Base-by-base conservation (phyloP, 2,113 vertebrate species). In the Halcyon malimbica region DNA sequence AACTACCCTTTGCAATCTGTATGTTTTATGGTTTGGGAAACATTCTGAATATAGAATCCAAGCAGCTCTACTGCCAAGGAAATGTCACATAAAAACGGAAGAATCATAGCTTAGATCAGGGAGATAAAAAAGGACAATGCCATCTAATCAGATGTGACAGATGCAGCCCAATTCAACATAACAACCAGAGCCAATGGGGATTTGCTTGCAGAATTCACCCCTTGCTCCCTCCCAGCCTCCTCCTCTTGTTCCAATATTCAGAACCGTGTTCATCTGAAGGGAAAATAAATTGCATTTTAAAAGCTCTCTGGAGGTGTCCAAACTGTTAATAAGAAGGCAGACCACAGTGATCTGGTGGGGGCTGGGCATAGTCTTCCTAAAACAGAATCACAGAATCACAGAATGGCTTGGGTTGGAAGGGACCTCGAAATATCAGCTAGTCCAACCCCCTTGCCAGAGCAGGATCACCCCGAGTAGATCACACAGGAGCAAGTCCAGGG, bases 61-160 rank as follows among this genome's bases (percentile, higher is more conserved):
- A 63, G 85, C 68, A 90, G 64, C 90, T 96, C 41, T 31, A 87
- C 46, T 89, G 94, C 96, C 96, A 96, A 94, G 73, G 76, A 95
- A 95, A 86, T 96, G 96, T 95, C 96, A 57, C 96, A 96, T 97
- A 97, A 97, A 97, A 94, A 0, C 4, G 2, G 76, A 71, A 95
- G 88, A 96, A 95, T 95, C 93, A 94, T 88, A 48, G 96, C 93
- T 81, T 19, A 92, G 92, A 96, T 92, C 85, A 86, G 76, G 83
- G 88, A 95, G 92, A 96, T 94, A 97, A 94, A 96, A 96, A 96
- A 96, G 92, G 92, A 96, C 90, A 96, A 71, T 76, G 70, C 86
- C 77, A 70, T 93, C 79, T 88, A 96, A 97, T 96, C 93, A 95
- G 93, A 94, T 89, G 93, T 95, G 96, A 89, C 96, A 96, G 96